Evolutionary conservation across 2,888 invertebrate species (phyloP).

Genomic region (Conus canariensis): DNA sequence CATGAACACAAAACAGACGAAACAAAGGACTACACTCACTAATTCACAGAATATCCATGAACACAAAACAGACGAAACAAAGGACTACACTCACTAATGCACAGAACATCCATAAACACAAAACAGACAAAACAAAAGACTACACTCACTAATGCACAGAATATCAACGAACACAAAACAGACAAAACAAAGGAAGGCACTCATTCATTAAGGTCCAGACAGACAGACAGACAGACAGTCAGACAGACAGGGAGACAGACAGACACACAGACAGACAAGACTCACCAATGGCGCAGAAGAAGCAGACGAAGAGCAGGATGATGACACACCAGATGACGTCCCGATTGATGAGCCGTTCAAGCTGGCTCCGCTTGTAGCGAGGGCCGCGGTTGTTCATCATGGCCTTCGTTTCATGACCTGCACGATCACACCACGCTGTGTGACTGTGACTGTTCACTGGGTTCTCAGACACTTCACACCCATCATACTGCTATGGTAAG

Average conservation of each 20-base stretch:
- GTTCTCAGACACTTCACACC: too few species aligned
- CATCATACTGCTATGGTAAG: not conserved
- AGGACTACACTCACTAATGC: too few species aligned
- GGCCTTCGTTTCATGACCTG: conserved; percentile 96
- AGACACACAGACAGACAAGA: not conserved
- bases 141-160: too few species aligned
- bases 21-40: too few species aligned
- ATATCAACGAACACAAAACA: too few species aligned
- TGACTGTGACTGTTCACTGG: too few species aligned
- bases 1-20: too few species aligned
- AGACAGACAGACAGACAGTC: not conserved
- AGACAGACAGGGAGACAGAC: not conserved
- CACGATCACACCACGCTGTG: not conserved
- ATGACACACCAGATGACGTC: conserved; percentile 98
- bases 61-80: too few species aligned
- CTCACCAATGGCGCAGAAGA: conserved; percentile 92
- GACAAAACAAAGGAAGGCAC: too few species aligned
- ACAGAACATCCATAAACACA: too few species aligned
- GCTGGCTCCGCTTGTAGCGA: conserved; percentile 92
- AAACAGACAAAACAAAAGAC: too few species aligned
- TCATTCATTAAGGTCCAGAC: not conserved
- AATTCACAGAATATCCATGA: too few species aligned
- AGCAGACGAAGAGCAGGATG: conserved; percentile 92
- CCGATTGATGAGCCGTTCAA: conserved; percentile 96
- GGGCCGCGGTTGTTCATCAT: conserved; percentile 98